These are phyloP conservation scores for Malurus alboscapulatus DNA, from an alignment of 2,113 vertebrate species.

Conservation along the genomic window DNA sequence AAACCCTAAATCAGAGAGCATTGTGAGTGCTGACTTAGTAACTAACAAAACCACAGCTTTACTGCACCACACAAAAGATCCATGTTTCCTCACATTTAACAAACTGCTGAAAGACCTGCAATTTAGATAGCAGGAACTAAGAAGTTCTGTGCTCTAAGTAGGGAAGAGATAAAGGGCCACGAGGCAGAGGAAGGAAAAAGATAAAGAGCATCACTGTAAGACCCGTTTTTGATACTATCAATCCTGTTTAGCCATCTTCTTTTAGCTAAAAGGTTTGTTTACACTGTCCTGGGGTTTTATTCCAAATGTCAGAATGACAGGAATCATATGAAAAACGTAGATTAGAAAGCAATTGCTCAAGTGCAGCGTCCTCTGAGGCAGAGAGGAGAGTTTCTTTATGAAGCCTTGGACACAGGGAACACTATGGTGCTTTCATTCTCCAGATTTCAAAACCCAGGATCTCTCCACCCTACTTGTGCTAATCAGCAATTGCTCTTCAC, in stretches of 20 bases:
- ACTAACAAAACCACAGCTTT: background rate
- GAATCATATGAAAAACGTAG: background rate
- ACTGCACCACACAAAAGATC: constrained; percentile 25
- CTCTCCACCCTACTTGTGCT: background rate
- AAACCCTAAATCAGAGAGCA: background rate
- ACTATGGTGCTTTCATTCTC: background rate
- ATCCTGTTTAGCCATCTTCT: constrained; percentile 1
- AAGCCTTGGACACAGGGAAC: background rate
- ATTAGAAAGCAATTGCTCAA: constrained; percentile 45
- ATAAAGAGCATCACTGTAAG: background rate
- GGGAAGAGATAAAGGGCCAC: constrained; percentile 28
- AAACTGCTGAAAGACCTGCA: constrained; percentile 31
- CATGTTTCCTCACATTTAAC: constrained; percentile 8
- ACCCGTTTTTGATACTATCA: constrained; percentile 34
- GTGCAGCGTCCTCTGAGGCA: background rate
- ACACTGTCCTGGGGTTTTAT: background rate
- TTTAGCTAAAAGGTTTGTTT: constrained; percentile 49
- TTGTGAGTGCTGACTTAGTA: background rate
- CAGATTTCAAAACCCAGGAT: background rate
- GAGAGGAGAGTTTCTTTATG: background rate
- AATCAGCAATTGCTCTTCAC: background rate
- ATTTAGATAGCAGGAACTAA: constrained; percentile 31
- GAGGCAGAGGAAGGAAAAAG: constrained; percentile 8
- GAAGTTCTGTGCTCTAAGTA: background rate
- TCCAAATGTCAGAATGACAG: constrained; percentile 30